phyloP scores from a whole-genome alignment of 2,113 vertebrate species.

The Vidua chalybeata region DNA sequence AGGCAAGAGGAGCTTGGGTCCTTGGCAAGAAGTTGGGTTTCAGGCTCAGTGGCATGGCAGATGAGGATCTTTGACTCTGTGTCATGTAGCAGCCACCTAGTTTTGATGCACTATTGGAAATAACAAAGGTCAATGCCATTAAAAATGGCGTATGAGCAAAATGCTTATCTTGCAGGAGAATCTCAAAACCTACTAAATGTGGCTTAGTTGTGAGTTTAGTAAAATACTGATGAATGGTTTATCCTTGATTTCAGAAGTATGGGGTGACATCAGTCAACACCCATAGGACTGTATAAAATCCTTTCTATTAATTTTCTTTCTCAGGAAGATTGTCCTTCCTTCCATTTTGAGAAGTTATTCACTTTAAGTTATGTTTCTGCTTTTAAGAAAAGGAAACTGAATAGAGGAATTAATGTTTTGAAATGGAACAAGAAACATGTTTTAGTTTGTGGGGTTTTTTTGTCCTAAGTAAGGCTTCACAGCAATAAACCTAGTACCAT shows the following conservation, averaged over 20 bases:
- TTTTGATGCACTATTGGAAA: neutral
- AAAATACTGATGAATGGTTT: neutral
- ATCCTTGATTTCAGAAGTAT: neutral
- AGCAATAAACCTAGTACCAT: neutral
- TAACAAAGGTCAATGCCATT: neutral
- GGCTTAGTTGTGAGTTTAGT: neutral
- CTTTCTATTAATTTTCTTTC: neutral
- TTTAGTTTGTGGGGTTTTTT: accelerated
- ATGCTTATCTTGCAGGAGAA: neutral
- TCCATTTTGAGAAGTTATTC: neutral
- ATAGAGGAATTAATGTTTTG: neutral
- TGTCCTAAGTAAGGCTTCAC: neutral
- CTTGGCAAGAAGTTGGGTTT: neutral
- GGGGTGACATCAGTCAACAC: neutral
- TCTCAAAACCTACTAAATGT: neutral
- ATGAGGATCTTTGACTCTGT: neutral
- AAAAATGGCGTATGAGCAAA: neutral
- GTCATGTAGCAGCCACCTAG: neutral
- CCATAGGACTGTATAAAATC: neutral
- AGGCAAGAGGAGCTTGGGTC: neutral
- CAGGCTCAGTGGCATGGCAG: neutral
- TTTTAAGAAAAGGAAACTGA: neutral
- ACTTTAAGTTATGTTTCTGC: neutral
- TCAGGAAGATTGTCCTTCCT: neutral
- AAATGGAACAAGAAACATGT: neutral